phyloP scores from a whole-genome alignment of 2,797 vertebrate species.

The Sebastiscus tertius region DNA sequence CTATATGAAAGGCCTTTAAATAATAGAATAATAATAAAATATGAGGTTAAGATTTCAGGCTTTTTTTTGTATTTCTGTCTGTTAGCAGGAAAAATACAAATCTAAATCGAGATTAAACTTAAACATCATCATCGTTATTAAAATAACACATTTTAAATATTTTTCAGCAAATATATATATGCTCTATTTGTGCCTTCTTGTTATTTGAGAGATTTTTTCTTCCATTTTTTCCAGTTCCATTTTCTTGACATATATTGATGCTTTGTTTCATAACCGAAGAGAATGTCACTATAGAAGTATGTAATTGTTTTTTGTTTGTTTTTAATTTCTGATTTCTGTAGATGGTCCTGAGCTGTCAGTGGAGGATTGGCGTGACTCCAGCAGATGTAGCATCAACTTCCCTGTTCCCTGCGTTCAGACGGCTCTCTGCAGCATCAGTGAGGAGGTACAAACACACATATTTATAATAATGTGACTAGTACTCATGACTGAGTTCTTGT shows the following conservation, averaged over 20 bases:
- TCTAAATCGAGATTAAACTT: background rate
- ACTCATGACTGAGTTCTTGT: background rate
- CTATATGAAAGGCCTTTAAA: background rate
- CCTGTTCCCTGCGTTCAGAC: conserved; percentile 86
- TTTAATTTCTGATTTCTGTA: conserved; percentile 39
- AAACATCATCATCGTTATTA: background rate
- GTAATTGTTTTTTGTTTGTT: background rate
- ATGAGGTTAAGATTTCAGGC: accelerated
- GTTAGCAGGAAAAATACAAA: background rate
- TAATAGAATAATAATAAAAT: too few species aligned
- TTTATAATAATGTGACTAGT: too few species aligned
- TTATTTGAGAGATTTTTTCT: background rate
- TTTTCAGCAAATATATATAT: background rate
- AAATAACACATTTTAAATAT: background rate
- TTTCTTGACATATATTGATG: background rate
- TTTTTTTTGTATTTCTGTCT: too few species aligned
- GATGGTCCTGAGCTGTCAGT: conserved; percentile 79
- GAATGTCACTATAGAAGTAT: background rate
- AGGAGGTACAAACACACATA: conserved; percentile 67
- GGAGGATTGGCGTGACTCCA: conserved; percentile 83
- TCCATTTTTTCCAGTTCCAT: background rate
- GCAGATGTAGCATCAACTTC: conserved; percentile 82
- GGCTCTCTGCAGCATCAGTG: conserved; percentile 82
- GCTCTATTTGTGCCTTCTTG: background rate
- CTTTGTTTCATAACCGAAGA: accelerated